Percentiles rank a stretch among this genome's conserved stretches.
Conservation (phyloP, 2,888 invertebrate genomes). For the Petrophora chlorosata region DNA sequence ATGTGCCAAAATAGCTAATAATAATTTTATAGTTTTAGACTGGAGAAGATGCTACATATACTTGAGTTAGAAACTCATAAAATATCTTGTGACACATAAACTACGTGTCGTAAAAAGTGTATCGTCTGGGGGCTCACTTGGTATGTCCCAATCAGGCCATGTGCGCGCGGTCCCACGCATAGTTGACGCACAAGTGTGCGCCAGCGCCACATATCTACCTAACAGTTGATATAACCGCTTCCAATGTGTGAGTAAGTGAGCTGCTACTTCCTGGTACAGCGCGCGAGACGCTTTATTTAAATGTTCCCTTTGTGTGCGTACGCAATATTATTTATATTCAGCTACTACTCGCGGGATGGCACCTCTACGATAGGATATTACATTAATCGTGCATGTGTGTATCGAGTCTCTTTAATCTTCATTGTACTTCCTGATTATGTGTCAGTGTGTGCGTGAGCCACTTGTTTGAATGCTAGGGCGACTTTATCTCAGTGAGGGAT, state of each 20-base stretch:
- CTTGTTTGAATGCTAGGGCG: conserved; percentile 83
- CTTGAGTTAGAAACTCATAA: conserved; percentile 37
- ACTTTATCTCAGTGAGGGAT: conserved; percentile 81
- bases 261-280: conserved; percentile 82
- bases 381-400: conserved; percentile 72
- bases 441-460: conserved; percentile 78
- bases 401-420: conserved; percentile 79
- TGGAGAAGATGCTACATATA: conserved; percentile 10
- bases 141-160: conserved; percentile 81
- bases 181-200: conserved; percentile 77
- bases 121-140: conserved; percentile 79
- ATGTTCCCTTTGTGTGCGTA: conserved; percentile 77
- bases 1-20: neutral
- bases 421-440: conserved; percentile 81
- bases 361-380: conserved; percentile 67
- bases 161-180: conserved; percentile 82
- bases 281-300: conserved; percentile 81
- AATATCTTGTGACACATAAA: conserved; percentile 60
- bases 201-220: conserved; percentile 72
- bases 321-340: conserved; percentile 78
- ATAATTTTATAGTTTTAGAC: conserved; percentile 5
- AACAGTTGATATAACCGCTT: conserved; percentile 52
- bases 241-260: conserved; percentile 70
- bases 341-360: conserved; percentile 62
- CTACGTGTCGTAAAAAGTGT: conserved; percentile 74